A percentile compares a stretch with the other conserved stretches of the same genome.
phyloP scores from a whole-genome alignment of 1,140 invertebrate genomes.

The Harpegnathos saltator region DNA sequence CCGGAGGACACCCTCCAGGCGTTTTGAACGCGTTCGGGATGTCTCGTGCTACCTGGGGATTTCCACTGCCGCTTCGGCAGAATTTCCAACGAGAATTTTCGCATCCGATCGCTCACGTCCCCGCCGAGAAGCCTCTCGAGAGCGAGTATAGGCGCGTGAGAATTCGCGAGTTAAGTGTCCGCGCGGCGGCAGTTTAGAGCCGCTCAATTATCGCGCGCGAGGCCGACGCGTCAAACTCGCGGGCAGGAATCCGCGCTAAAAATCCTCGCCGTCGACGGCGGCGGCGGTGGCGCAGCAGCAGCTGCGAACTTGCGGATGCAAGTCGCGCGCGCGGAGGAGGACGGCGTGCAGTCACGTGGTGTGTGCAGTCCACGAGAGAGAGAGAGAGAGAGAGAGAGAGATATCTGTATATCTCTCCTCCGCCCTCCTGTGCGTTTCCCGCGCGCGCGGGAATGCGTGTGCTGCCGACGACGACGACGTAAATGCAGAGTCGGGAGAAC shows the following conservation, averaged over 20 bases:
- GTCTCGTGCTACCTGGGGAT: too few species aligned
- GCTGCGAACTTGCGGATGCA: conserved; percentile 49
- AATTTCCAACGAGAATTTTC: too few species aligned
- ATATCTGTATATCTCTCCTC: conserved; percentile 17
- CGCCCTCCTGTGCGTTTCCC: neutral
- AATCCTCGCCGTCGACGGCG: conserved; percentile 8
- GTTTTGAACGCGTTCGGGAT: too few species aligned
- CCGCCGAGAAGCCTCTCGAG: too few species aligned
- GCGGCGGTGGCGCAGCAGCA: neutral
- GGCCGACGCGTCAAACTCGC: conserved; percentile 33
- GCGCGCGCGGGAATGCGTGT: conserved; percentile 40
- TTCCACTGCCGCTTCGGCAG: too few species aligned
- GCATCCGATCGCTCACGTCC: too few species aligned
- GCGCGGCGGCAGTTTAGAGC: neutral
- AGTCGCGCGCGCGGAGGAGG: conserved; percentile 37
- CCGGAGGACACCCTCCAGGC: too few species aligned
- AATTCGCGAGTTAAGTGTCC: conserved; percentile 21
- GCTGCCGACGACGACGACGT: conserved; percentile 25
- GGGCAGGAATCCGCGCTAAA: conserved; percentile 38
- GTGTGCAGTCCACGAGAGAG: neutral
- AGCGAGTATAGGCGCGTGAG: conserved; percentile 22
- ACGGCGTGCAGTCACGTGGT: conserved; percentile 46
- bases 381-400: neutral
- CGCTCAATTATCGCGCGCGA: conserved; percentile 45
- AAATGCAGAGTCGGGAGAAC: conserved; percentile 14